Conservation (phyloP, 1,140 invertebrate species). For the Drosophila cardini region DNA sequence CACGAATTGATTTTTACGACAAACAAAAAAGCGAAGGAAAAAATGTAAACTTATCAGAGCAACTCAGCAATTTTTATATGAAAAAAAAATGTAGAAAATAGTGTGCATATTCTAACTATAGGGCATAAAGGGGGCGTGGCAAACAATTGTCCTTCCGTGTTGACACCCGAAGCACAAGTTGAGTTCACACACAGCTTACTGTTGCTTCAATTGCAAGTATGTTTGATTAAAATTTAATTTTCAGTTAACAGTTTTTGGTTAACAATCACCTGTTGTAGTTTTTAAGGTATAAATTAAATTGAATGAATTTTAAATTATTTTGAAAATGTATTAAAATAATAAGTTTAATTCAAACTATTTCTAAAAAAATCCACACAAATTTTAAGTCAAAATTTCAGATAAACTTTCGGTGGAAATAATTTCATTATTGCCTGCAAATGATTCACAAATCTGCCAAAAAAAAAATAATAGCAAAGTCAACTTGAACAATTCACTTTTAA, state of each 20-base stretch:
- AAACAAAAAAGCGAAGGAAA: constrained; percentile 7
- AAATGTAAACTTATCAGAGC: constrained; percentile 13
- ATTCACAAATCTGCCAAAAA: not conserved
- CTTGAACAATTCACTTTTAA: constrained; percentile 22
- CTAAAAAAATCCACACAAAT: no score
- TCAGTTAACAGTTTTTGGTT: not conserved
- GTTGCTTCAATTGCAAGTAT: constrained; percentile 58
- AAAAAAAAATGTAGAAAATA: constrained; percentile 5
- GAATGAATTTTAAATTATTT: not conserved
- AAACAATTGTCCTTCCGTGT: not conserved
- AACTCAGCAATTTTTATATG: constrained; percentile 22
- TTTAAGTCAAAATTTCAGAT: no score
- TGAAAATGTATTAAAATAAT: not conserved
- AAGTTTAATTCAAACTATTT: no score
- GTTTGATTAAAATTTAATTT: constrained; percentile 53
- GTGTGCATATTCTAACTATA: not conserved
- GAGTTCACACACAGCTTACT: constrained; percentile 21
- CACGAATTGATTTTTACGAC: constrained; percentile 60
- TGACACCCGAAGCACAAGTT: constrained; percentile 7
- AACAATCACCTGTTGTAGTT: no score
- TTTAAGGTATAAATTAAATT: not conserved
- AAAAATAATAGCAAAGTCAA: constrained; percentile 1
- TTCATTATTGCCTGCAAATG: constrained; percentile 3
- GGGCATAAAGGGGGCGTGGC: constrained; percentile 10
- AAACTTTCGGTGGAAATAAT: not conserved